A percentile compares a stretch with the other conserved stretches of the same genome.
Evolutionary conservation across 2,797 vertebrate genomes (phyloP).

Genomic region (Cynopterus sphinx): DNA sequence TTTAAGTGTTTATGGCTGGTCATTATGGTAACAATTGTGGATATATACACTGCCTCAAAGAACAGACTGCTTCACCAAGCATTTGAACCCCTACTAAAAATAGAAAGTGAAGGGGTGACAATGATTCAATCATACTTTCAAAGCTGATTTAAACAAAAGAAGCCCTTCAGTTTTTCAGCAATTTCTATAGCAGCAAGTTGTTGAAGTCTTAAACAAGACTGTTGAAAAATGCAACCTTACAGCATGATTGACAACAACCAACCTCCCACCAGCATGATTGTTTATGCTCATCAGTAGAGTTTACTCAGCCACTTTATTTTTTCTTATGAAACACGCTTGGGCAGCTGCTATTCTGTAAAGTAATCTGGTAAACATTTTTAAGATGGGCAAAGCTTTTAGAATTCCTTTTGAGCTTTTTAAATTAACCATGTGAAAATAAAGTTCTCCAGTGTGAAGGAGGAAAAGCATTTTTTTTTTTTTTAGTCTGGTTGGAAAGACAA

Average conservation of each 20-base stretch:
- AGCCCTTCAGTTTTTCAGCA: neutral
- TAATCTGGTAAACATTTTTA: conserved; percentile 74
- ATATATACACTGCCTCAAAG: neutral
- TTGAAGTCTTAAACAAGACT: conserved; percentile 69
- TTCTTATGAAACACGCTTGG: conserved; percentile 46
- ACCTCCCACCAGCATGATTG: neutral
- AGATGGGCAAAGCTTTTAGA: conserved; percentile 71
- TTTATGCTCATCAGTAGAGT: conserved; percentile 49
- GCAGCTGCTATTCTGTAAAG: conserved; percentile 50
- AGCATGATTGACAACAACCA: neutral
- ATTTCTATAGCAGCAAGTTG: conserved; percentile 56
- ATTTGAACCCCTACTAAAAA: neutral
- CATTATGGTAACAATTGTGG: neutral
- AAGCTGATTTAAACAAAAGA: conserved; percentile 42
- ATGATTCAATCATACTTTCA: conserved; percentile 8
- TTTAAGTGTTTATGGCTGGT: neutral
- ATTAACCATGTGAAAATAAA: conserved; percentile 76
- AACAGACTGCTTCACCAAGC: neutral
- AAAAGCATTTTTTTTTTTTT: conserved; percentile 51
- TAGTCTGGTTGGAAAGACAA: conserved; percentile 63
- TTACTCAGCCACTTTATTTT: conserved; percentile 63
- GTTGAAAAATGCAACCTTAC: conserved; percentile 44
- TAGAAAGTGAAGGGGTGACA: neutral
- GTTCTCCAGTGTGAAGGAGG: conserved; percentile 61
- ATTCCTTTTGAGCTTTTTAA: conserved; percentile 78